Conservation (phyloP, 2,797 vertebrate genomes). For the Decapterus maruadsi region DNA sequence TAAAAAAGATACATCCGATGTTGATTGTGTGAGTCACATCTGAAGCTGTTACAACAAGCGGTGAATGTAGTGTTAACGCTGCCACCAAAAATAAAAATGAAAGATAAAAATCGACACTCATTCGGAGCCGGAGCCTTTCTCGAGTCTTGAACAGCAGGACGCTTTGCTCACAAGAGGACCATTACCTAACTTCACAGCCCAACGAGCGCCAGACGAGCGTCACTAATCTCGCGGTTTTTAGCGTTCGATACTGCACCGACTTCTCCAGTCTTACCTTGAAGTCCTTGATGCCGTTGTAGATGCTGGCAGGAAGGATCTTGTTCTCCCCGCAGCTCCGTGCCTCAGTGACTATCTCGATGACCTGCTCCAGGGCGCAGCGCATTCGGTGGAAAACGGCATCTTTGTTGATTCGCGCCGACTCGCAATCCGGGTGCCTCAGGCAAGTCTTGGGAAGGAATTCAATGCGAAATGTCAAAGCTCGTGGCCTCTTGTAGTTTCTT, state of each 20-base stretch:
- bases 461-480: conserved; percentile 65
- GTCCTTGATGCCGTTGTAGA: conserved; percentile 94
- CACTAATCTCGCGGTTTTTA: conserved; percentile 1
- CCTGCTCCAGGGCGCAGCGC: conserved; percentile 95
- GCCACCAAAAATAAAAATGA: neutral
- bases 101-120: neutral
- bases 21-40: conserved; percentile 22
- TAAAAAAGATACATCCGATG: conserved; percentile 22
- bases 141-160: neutral
- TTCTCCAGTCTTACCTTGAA: conserved; percentile 90
- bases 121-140: neutral
- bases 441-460: conserved; percentile 89
- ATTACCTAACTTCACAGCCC: neutral
- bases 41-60: conserved; percentile 6
- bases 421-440: conserved; percentile 97
- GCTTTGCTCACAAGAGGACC: neutral
- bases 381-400: conserved; percentile 97
- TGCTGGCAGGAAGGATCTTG: conserved; percentile 89
- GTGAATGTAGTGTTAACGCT: neutral
- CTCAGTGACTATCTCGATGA: conserved; percentile 98
- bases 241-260: neutral
- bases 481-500: conserved; percentile 7
- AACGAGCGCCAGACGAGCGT: neutral
- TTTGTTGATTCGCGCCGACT: conserved; percentile 97
- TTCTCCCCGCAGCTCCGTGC: conserved; percentile 87